phyloP scores from a whole-genome alignment of 2,797 vertebrate species.

The Phalloptychus januarius region DNA sequence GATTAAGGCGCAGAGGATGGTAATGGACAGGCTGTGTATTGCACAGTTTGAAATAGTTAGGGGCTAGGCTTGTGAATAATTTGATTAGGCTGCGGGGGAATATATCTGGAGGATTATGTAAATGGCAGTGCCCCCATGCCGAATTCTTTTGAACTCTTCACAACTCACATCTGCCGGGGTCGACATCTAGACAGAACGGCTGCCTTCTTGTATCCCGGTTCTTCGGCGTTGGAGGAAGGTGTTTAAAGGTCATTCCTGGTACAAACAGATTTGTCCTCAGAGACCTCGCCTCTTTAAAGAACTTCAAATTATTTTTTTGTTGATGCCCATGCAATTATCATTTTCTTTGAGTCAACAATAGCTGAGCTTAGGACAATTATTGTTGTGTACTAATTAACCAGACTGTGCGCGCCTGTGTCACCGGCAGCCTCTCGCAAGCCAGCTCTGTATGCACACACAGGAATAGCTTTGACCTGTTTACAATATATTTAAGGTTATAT shows the following conservation, averaged over 20 bases:
- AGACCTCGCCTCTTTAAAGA: conserved; percentile 78
- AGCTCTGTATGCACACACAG: conserved; percentile 72
- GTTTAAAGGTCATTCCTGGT: conserved; percentile 85
- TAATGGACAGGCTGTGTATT: conserved; percentile 82
- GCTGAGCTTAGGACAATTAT: conserved; percentile 82
- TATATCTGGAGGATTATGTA: conserved; percentile 90
- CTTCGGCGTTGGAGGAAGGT: conserved; percentile 79
- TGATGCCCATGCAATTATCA: conserved; percentile 82
- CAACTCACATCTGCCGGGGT: conserved; percentile 88
- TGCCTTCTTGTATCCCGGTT: conserved; percentile 79
- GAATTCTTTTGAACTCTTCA: conserved; percentile 89
- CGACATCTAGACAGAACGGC: conserved; percentile 84
- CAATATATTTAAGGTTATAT: conserved; percentile 79
- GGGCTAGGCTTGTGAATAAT: conserved; percentile 88
- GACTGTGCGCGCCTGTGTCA: conserved; percentile 73
- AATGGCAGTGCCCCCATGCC: conserved; percentile 85
- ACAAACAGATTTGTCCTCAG: conserved; percentile 84
- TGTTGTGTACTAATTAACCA: conserved; percentile 82
- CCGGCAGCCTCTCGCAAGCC: conserved; percentile 68
- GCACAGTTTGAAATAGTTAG: conserved; percentile 81
- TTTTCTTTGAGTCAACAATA: conserved; percentile 83
- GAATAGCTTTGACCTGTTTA: conserved; percentile 77
- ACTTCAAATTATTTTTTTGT: conserved; percentile 81
- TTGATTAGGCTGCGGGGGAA: conserved; percentile 89
- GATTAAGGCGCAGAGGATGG: conserved; percentile 78